Evolutionary conservation across 2,888 invertebrate species (phyloP).

Genomic region (Nysson spinosus): DNA sequence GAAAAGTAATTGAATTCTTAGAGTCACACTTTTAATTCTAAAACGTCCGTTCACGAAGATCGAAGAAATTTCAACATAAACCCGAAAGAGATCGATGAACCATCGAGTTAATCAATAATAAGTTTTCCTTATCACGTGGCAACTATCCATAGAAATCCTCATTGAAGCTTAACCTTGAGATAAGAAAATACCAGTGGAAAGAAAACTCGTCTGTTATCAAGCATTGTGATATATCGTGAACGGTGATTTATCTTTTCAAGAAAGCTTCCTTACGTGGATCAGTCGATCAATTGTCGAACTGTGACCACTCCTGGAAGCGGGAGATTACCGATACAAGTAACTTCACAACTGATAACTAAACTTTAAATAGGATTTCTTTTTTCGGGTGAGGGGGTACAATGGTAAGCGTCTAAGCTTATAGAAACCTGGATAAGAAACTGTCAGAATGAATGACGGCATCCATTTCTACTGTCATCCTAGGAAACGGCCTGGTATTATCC

Average conservation of each 20-base stretch:
- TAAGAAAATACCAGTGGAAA: conserved; percentile 1
- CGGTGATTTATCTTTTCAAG: conserved; percentile 23
- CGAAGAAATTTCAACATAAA: background rate
- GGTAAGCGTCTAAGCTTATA: background rate
- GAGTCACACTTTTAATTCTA: too few species aligned
- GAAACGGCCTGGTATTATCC: too few species aligned
- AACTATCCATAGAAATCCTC: background rate
- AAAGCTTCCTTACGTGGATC: background rate
- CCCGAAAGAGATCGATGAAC: background rate
- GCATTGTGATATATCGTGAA: conserved; percentile 16
- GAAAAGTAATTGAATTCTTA: too few species aligned
- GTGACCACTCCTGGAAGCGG: conserved; percentile 1
- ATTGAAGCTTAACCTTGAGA: background rate
- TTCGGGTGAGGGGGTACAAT: background rate
- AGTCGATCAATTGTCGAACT: conserved; percentile 35
- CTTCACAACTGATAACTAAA: conserved; percentile 45
- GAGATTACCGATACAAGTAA: conserved; percentile 38
- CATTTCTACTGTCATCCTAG: background rate
- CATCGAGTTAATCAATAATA: background rate
- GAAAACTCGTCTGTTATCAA: conserved; percentile 9
- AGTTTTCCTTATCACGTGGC: too few species aligned
- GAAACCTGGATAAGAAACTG: conserved; percentile 24
- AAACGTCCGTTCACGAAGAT: too few species aligned
- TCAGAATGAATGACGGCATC: conserved; percentile 23
- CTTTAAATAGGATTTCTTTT: conserved; percentile 49